Evolutionary conservation across 1,140 invertebrate genomes (phyloP), one percentile per base, ranked within the genome.

Genomic region (Cephus cinctus): DNA sequence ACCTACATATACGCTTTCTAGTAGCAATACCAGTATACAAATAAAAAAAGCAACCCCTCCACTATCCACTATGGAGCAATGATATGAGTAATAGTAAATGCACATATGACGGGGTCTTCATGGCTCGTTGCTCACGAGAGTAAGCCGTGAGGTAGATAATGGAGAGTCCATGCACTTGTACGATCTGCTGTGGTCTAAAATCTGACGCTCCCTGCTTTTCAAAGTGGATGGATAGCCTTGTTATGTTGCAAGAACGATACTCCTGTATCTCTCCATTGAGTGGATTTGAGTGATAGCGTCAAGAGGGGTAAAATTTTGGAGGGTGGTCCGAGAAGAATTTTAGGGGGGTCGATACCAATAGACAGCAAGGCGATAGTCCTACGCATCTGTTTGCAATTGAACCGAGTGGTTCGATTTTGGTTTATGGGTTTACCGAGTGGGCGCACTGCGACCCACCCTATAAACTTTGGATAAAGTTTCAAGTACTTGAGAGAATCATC

Each of bases 381-480:
- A 58, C 59, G 52, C 67, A 70, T 69, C 67, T 70, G 67, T 66
- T 69, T 70, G 61, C 66, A 67, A 67, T 70, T 67, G 66, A 65
- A 70, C 62, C 59, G 66, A 67, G 67, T 64, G 58, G 56, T 44
- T 56, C 35, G 64, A 61, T 60, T 59, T 38, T 45, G 35, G 46
- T 56, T 63, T 63, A 58, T 56, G 39, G 43, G n/a, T 54, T 65
- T 57, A 57, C 43, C 38, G 49, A 51, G n/a, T n/a, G n/a, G n/a
- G n/a, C n/a, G n/a, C n/a, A n/a, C n/a, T n/a, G n/a, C n/a, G n/a
- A n/a, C n/a, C n/a, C n/a, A n/a, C n/a, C n/a, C n/a, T n/a, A n/a
- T n/a, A n/a, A n/a, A n/a, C n/a, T n/a, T n/a, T n/a, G n/a, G n/a
- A n/a, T n/a, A n/a, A n/a, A n/a, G n/a, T n/a, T n/a, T n/a, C n/a